A percentile compares a stretch with the other conserved stretches of the same genome.
These are phyloP conservation scores for Drosophila pseudotakahashii DNA, from an alignment of 2,888 invertebrate species.

Conservation along the genomic window DNA sequence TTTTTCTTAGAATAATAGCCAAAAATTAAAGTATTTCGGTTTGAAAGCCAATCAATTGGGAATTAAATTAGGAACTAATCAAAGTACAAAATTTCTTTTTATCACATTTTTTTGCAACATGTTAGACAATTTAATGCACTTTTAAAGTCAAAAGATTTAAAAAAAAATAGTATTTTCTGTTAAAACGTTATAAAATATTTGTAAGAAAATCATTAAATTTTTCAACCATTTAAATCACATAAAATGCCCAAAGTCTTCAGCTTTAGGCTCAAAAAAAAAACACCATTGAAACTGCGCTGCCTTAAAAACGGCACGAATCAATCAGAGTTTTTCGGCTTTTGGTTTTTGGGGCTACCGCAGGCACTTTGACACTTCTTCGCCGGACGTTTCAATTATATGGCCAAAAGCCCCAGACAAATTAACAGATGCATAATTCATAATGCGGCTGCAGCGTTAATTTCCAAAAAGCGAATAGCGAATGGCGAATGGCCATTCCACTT, in stretches of 20 bases:
- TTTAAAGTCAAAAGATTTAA: no score
- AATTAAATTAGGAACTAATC: no score
- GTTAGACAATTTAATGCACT: no score
- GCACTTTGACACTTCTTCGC: slow-evolving; percentile 39
- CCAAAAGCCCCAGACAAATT: slow-evolving; percentile 36
- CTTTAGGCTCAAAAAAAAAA: background rate
- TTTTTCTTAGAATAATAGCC: no score
- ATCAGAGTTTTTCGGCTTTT: slow-evolving; percentile 4
- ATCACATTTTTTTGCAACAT: no score
- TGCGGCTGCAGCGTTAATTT: slow-evolving; percentile 28
- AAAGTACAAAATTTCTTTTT: no score
- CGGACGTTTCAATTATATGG: slow-evolving; percentile 35
- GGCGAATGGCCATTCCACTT: slow-evolving; percentile 16
- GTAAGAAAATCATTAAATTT: background rate
- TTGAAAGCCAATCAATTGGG: no score
- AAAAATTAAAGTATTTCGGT: no score
- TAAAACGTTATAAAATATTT: background rate
- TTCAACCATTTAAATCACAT: background rate
- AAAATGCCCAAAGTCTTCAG: background rate
- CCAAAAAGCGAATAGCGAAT: slow-evolving; percentile 9
- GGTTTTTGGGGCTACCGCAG: background rate
- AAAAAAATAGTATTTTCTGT: no score
- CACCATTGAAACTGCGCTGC: background rate
- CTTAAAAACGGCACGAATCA: slow-evolving; percentile 26
- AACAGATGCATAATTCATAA: slow-evolving; percentile 40